A percentile compares a stretch with the other conserved stretches of the same genome.
phyloP scores from a whole-genome alignment of 2,113 vertebrate species.

The Brachypteracias leptosomus region DNA sequence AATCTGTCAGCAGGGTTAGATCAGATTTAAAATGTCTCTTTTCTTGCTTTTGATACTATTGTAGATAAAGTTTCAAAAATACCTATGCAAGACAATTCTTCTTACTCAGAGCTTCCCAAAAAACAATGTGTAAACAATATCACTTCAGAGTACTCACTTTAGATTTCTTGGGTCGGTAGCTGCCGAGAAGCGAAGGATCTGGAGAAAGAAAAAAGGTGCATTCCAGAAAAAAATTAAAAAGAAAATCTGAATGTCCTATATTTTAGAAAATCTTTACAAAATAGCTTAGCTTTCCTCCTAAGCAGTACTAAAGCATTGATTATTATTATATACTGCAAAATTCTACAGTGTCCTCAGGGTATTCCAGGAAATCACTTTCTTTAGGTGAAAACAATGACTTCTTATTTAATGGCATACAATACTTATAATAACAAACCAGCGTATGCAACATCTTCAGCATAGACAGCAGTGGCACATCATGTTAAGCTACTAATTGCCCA shows the following conservation, averaged over 20 bases:
- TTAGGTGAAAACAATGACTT: not conserved
- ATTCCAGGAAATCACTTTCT: not conserved
- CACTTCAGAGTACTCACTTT: constrained; percentile 72
- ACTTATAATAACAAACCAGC: not conserved
- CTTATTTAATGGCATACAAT: not conserved
- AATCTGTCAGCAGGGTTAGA: not conserved
- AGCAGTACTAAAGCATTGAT: not conserved
- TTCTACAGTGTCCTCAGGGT: not conserved
- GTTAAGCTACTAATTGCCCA: not conserved
- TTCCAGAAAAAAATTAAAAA: not conserved
- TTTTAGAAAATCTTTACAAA: not conserved
- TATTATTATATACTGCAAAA: not conserved
- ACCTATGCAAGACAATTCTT: not conserved
- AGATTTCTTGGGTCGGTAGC: constrained; percentile 74
- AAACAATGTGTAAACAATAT: not conserved
- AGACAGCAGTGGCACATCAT: not conserved
- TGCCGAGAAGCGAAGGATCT: constrained; percentile 81
- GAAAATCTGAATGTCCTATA: not conserved
- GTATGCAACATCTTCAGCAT: not conserved
- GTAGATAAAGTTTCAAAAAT: not conserved
- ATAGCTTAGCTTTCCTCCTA: not conserved
- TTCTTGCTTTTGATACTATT: not conserved
- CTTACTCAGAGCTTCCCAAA: not conserved
- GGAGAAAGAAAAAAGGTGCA: constrained; percentile 36
- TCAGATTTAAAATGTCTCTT: not conserved